Base-by-base conservation (phyloP, 2,888 invertebrate genomes). In the Trichogramma dendrolimi region DNA sequence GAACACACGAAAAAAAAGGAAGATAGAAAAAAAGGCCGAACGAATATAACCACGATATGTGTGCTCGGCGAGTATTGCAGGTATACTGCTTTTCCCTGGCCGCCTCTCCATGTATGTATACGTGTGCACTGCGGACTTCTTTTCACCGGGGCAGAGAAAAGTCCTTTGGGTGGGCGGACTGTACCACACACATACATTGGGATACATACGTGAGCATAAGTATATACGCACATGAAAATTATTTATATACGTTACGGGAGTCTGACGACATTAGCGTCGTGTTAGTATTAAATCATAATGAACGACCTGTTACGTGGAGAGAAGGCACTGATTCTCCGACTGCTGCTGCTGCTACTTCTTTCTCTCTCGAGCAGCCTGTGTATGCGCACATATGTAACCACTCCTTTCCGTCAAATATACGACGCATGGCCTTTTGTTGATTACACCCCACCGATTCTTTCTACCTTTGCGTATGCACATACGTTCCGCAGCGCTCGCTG, bases 271-370 rank as follows among this genome's bases (percentile, higher is more conserved):
- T 78, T 78, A 78, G 78, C 75, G 74, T 76, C 75, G 77, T 78
- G 78, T 79, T 79, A 76, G 76, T 77, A 78, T 79, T 78, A 79
- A 78, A 79, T 79, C 79, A 79, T 78, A 79, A 79, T 78, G 78
- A 78, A 79, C 75, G 78, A 78, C 74, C 73, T 74, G 77, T 72
- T 75, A 74, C 73, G 74, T 75, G 73, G 70, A 60, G 27, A 27
- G 27, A 27, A 7, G 70, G 69, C 74, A 71, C 71, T 73, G 74
- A 75, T 75, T 75, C 71, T 70, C 69, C 70, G 71, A 27, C 27
- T 27, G 27, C 27, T 27, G 27, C 27, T 27, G 27, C 27, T 27
- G 27, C 27, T 27, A 27, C 27, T 27, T 27, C 27, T 27, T 27
- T 27, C 27, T 27, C 27, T 27, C 27, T 27, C 27, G 27, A 27